A percentile compares a stretch with the other conserved stretches of the same genome.
Conservation (phyloP, 1,140 invertebrate species). For the Trachymyrmex septentrionalis region DNA sequence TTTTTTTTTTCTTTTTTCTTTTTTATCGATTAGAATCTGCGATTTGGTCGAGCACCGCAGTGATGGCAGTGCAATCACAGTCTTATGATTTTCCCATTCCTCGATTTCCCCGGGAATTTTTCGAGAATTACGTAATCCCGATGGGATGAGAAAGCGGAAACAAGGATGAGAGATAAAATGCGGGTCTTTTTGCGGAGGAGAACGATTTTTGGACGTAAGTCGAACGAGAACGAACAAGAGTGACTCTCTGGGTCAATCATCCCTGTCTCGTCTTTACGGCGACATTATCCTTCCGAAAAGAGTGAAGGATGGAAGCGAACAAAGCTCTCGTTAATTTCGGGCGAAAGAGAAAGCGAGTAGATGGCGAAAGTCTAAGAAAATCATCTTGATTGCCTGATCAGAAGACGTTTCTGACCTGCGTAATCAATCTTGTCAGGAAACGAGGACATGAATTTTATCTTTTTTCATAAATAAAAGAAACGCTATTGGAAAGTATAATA, state of each 20-base stretch:
- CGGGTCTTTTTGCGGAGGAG: not conserved
- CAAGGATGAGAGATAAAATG: not conserved
- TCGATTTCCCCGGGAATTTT: conserved; percentile 33
- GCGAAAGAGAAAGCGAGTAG: not conserved
- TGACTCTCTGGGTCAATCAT: conserved; percentile 51
- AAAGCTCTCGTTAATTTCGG: conserved; percentile 24
- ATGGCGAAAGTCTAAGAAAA: conserved; percentile 25
- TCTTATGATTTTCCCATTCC: conserved; percentile 41
- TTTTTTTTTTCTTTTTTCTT: conserved; percentile 22
- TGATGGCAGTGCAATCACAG: conserved; percentile 34
- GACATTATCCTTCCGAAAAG: conserved; percentile 33
- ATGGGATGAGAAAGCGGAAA: not conserved
- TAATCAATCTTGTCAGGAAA: not conserved
- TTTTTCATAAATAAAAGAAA: not conserved
- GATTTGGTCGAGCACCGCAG: not conserved
- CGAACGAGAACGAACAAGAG: conserved; percentile 29
- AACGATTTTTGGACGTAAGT: conserved; percentile 44
- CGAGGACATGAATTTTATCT: not conserved
- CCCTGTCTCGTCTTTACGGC: conserved; percentile 22
- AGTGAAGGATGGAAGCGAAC: conserved; percentile 12
- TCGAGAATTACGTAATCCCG: conserved; percentile 49
- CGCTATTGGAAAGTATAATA: not conserved
- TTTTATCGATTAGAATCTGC: conserved; percentile 1
- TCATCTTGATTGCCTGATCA: conserved; percentile 29
- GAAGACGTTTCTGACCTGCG: not conserved